A percentile compares a stretch with the other conserved stretches of the same genome.
phyloP scores from a whole-genome alignment of 1,140 invertebrate genomes.

The Sycophila sp. region DNA sequence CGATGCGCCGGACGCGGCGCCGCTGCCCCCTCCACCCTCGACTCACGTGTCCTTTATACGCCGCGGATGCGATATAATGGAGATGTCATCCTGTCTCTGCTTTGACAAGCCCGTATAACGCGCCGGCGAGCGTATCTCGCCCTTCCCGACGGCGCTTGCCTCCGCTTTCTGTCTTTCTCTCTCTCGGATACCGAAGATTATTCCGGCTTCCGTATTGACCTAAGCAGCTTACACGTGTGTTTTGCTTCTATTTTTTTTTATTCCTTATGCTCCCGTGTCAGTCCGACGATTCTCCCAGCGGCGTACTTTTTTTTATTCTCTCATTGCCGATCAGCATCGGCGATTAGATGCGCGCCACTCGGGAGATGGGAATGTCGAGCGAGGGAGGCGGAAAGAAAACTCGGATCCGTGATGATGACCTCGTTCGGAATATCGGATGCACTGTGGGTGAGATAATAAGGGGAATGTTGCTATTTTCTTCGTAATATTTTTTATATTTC shows the following conservation, averaged over 20 bases:
- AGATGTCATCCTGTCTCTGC: constrained; percentile 64
- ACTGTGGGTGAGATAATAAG: too few species aligned
- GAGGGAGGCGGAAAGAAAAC: not conserved
- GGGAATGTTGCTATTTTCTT: too few species aligned
- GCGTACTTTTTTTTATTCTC: too few species aligned
- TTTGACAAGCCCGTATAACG: constrained; percentile 64
- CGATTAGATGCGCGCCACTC: not conserved
- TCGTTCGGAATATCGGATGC: too few species aligned
- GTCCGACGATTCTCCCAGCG: not conserved
- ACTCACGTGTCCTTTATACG: constrained; percentile 32
- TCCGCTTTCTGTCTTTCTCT: not conserved
- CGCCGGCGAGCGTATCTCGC: constrained; percentile 44
- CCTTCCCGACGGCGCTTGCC: constrained; percentile 30
- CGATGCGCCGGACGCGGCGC: not conserved
- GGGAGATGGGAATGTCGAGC: not conserved
- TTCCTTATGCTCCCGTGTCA: not conserved
- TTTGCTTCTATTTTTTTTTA: not conserved
- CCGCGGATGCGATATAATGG: constrained; percentile 60
- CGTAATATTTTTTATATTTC: too few species aligned
- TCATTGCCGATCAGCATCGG: too few species aligned
- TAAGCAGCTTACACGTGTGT: constrained; percentile 26
- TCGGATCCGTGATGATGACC: not conserved
- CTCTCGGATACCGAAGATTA: constrained; percentile 8
- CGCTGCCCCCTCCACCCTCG: constrained; percentile 16
- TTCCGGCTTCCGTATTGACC: constrained; percentile 14